Percentiles rank a stretch among this genome's conserved stretches.
Evolutionary conservation across 2,113 vertebrate species (phyloP).

Genomic region (Astur gentilis): DNA sequence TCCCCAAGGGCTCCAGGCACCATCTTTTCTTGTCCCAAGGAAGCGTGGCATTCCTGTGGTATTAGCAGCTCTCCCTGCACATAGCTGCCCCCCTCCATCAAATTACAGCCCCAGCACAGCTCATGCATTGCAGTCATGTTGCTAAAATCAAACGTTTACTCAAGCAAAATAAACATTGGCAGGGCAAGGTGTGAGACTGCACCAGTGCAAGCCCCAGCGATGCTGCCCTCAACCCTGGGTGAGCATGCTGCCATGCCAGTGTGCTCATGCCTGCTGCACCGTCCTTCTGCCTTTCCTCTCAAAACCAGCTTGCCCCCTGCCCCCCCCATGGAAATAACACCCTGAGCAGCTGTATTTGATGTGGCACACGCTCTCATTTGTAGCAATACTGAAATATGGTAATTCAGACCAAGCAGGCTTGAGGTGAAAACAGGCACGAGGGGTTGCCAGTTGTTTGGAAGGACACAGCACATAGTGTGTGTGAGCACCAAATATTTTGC

Average conservation of each 20-base stretch:
- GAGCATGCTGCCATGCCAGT: rapidly evolving
- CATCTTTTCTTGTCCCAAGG: not conserved
- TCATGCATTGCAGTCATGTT: slow-evolving; percentile 15
- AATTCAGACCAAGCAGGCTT: not conserved
- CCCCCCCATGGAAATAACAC: not conserved
- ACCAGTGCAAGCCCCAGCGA: rapidly evolving
- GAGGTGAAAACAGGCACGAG: not conserved
- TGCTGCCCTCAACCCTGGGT: not conserved
- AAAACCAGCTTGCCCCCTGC: not conserved
- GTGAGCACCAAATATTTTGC: not conserved
- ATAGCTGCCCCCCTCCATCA: slow-evolving; percentile 16
- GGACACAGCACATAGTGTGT: not conserved
- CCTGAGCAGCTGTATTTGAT: not conserved
- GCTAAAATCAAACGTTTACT: slow-evolving; percentile 52
- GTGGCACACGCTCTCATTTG: not conserved
- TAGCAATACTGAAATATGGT: not conserved
- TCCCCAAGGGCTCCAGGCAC: not conserved
- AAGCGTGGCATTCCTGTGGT: not conserved
- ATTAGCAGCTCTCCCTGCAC: slow-evolving; percentile 41
- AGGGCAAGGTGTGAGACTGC: not conserved
- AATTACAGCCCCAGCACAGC: slow-evolving; percentile 20
- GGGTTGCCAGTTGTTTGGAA: rapidly evolving
- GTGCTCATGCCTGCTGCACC: not conserved
- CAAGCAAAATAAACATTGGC: slow-evolving; percentile 60
- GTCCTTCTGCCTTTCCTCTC: not conserved